phyloP scores from a whole-genome alignment of 2,113 vertebrate genomes.

The Bagarius yarrelli region DNA sequence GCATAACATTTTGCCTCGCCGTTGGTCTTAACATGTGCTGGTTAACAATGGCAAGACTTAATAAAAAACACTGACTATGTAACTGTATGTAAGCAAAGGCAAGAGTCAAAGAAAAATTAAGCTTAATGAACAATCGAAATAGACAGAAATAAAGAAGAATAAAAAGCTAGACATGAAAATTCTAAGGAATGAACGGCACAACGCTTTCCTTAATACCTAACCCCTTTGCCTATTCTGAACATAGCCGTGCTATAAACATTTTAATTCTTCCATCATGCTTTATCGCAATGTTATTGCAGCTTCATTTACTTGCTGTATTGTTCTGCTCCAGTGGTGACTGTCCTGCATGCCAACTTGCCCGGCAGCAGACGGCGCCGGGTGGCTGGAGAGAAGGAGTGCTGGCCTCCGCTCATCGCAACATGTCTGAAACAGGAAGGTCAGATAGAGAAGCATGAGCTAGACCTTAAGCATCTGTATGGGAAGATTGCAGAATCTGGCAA shows the following conservation, averaged over 20 bases:
- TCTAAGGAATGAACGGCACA: neutral
- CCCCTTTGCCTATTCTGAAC: neutral
- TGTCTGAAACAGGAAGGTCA: constrained; percentile 32
- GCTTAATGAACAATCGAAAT: neutral
- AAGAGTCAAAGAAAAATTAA: neutral
- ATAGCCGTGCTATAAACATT: neutral
- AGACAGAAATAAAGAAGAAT: neutral
- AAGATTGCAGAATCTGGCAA: constrained; percentile 34
- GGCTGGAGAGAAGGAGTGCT: constrained; percentile 22
- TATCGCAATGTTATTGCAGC: constrained; percentile 1
- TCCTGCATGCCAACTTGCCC: constrained; percentile 24
- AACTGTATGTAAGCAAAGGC: neutral
- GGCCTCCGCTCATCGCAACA: constrained; percentile 34
- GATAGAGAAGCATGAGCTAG: constrained; percentile 5
- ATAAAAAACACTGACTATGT: neutral
- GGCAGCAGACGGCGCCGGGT: constrained; percentile 17
- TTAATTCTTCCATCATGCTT: neutral
- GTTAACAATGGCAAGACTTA: neutral
- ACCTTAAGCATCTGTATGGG: constrained; percentile 16
- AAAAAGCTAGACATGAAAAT: constrained; percentile 20
- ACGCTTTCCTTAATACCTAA: neutral
- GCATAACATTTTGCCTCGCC: no score
- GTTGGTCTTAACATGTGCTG: neutral
- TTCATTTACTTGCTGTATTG: constrained; percentile 28
- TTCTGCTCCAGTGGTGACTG: constrained; percentile 30